Evolutionary conservation across 2,888 invertebrate genomes (phyloP), one percentile per base, ranked within the genome.

Genomic region (Sphaeridia pumilis): DNA sequence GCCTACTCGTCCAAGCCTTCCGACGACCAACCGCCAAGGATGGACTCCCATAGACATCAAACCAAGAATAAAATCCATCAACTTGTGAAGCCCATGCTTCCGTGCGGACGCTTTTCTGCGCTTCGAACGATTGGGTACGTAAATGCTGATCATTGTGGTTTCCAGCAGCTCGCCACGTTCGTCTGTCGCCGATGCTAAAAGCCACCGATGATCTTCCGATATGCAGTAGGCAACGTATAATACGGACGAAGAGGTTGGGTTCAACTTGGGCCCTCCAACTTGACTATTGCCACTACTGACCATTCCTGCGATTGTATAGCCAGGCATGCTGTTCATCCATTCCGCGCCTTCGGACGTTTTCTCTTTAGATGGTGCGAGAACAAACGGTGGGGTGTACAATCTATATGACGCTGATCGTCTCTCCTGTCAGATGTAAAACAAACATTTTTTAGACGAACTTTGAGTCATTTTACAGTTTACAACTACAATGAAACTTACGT

Each of bases 181-280:
- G 72, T 98, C 98, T 0, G 92, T 94, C 44, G 88, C 89, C 3
- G 89, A 83, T 7, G 92, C 95, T 62, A 97, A 74, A 66, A 99
- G 75, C 85, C 88, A 95, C 65, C 88, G 83, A 73, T 95, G 95
- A 75, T 97, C 94, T 73, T 94, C 94, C 49, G 92, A 89, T 56
- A 99, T 78, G 72, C 98, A 99, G 74, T 99, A 99, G 60, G 90
- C 84, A 67, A 94, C 81, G 73, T 90, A 94, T 68, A 99, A 79
- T 60, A 92, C 87, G 51, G 86, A 83, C 66, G 86, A 85, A 5
- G 67, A 63, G 46, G 66, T 63, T 3, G 67, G 66, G 14, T 66
- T 60, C n/a, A 63, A 56, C n/a, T 57, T 42, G 24, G 58, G 55
- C 26, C 58, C 60, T 34, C 55, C 56, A 5, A 51, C 45, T 2